Evolutionary conservation across 2,797 vertebrate genomes (phyloP).

Genomic region (Galaxias olidus): DNA sequence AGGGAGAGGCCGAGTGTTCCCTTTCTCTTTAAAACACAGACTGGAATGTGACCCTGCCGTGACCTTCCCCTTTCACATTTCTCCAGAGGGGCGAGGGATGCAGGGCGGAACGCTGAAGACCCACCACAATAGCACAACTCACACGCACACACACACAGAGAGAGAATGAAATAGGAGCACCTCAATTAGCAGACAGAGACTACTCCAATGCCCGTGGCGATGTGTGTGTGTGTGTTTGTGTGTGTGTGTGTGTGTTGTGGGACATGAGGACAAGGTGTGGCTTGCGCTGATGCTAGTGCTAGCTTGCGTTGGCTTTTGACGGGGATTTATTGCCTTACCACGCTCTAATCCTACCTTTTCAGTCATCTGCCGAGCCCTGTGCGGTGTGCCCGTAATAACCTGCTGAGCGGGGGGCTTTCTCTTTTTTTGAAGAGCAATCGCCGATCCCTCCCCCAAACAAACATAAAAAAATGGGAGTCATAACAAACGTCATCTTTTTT

Average conservation of each 20-base stretch:
- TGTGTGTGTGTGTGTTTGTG: constrained; percentile 18
- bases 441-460: not conserved
- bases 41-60: constrained; percentile 31
- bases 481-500: too few relatives aligned
- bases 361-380: constrained; percentile 4
- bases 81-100: constrained; percentile 6
- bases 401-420: constrained; percentile 1
- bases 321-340: constrained; percentile 1
- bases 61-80: constrained; percentile 26
- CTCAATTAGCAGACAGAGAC: constrained; percentile 26
- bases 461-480: too few relatives aligned
- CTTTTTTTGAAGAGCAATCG: constrained; percentile 4
- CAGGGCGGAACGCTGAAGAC: not conserved
- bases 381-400: not conserved
- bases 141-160: constrained; percentile 1
- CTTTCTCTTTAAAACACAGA: constrained; percentile 12
- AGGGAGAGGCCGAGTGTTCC: not conserved
- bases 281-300: not conserved
- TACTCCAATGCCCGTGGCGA: constrained; percentile 3
- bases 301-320: not conserved
- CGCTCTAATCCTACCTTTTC: constrained; percentile 2
- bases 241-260: constrained; percentile 14
- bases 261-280: not conserved
- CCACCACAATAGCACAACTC: not conserved
- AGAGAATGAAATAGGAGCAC: constrained; percentile 12